Evolutionary conservation across 2,113 vertebrate genomes (phyloP).

Genomic region (Larimichthys polyactis): DNA sequence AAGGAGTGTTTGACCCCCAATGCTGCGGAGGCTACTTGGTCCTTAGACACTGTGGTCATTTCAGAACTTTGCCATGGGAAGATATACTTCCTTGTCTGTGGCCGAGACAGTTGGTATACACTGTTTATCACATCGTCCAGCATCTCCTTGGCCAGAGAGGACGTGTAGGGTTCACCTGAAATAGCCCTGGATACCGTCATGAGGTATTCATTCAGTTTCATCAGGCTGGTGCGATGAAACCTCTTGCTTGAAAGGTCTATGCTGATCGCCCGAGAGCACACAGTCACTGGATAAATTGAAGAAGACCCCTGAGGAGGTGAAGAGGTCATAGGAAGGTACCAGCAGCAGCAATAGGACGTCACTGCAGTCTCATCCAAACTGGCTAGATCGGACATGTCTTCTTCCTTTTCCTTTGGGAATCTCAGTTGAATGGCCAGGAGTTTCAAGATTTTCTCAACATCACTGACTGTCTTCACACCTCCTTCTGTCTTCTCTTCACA

Average conservation of each 20-base stretch:
- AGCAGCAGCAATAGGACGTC: too few relatives aligned
- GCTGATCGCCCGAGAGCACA: background rate
- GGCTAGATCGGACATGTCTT: background rate
- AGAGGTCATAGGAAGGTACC: background rate
- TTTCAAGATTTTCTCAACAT: background rate
- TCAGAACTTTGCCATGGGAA: background rate
- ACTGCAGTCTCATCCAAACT: background rate
- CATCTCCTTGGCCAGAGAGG: background rate
- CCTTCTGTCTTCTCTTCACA: background rate
- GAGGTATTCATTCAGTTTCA: background rate
- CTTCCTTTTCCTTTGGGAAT: background rate
- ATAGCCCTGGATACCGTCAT: background rate
- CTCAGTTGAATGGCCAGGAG: background rate
- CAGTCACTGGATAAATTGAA: background rate
- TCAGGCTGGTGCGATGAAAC: background rate
- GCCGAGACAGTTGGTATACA: background rate
- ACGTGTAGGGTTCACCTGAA: accelerated
- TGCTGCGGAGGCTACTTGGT: background rate
- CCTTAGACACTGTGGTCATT: background rate
- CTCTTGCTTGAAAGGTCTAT: background rate
- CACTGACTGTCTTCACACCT: background rate
- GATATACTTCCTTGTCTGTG: background rate
- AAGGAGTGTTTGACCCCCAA: background rate
- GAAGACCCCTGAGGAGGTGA: background rate
- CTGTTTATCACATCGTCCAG: background rate